Conservation (phyloP, 2,888 invertebrate genomes). For the Amaurobius ferox region DNA sequence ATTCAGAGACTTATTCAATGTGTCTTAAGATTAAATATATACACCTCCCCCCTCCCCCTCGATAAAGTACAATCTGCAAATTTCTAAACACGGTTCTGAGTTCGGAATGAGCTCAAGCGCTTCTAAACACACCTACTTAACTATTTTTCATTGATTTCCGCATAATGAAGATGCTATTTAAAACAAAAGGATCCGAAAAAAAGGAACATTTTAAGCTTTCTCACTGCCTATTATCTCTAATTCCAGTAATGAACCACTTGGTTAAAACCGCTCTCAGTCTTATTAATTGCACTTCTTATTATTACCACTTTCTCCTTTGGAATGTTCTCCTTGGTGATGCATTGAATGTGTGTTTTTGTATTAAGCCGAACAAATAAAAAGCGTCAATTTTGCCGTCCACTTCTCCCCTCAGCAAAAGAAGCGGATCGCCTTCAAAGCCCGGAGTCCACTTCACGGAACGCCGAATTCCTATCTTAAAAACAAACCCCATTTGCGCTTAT, state of each 20-base stretch:
- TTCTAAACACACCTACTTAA: too few relatives aligned
- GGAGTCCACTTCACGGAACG: slow-evolving; percentile 23
- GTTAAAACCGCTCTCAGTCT: not conserved
- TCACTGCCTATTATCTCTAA: slow-evolving; percentile 1
- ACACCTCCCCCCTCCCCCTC: too few relatives aligned
- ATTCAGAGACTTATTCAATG: too few relatives aligned
- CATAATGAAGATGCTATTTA: not conserved
- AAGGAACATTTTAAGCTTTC: not conserved
- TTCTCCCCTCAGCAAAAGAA: not conserved
- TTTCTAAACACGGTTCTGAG: too few relatives aligned
- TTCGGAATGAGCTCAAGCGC: too few relatives aligned
- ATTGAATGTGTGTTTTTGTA: slow-evolving; percentile 11
- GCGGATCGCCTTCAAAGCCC: slow-evolving; percentile 35
- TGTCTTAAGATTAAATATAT: too few relatives aligned
- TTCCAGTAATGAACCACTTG: not conserved
- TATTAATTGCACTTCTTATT: slow-evolving; percentile 9
- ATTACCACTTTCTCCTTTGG: slow-evolving; percentile 1
- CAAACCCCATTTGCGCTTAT: slow-evolving; percentile 50
- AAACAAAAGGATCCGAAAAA: not conserved
- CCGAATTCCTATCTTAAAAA: slow-evolving; percentile 38
- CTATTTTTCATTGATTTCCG: not conserved
- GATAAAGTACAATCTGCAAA: too few relatives aligned
- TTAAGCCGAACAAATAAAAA: slow-evolving; percentile 13
- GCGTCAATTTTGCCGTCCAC: slow-evolving; percentile 8
- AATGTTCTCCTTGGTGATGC: not conserved